Base-by-base conservation (phyloP, 1,140 invertebrate genomes). In the Antheraea mylitta region DNA sequence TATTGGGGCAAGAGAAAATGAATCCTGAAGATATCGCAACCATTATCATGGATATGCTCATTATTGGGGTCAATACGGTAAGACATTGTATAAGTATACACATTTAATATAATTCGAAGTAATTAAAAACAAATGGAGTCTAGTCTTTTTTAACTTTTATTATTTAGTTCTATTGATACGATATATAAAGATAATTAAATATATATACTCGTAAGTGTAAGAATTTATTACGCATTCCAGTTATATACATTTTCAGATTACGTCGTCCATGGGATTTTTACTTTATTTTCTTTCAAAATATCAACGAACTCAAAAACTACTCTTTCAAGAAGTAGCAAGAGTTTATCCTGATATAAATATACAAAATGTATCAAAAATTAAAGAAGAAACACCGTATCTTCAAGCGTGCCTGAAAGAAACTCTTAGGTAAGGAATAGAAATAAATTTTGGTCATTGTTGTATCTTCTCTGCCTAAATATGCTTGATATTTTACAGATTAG, bases 11-110 rank as follows among this genome's bases (percentile, higher is more conserved):
- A 61, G 92, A 94, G 16, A 90, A 91, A 64, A 89, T 95, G 73
- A 90, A 86, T 64, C 83, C 92, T 8, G 94, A 95, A 70, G 94
- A 95, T 73, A 87, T 95, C 53, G 89, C 94, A 9, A 95, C 94
- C 0, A 77, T 95, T 8, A 74, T 95, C 45, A 93, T 95, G 92
- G 95, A 95, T 74, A 94, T 95, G 93, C 86, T 95, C 38, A 84
- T 95, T 11, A 90, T 95, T 68, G 95, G 94, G 69, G 93, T 94
- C 0, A 93, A 94, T 71, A 93, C 94, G 70, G 94, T 94, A 88
- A 86, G 75, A 53, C 7, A 42, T 8, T 42, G 3, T 4, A 30
- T 30, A 30, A 1, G 22, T 30, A 30, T 30, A 30, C 22, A 4
- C 22, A 30, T 30, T 30, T 30, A 30, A 30, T 30, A 30, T 2